phyloP scores from a whole-genome alignment of 2,888 invertebrate genomes.

The Hofmannophila pseudospretella region DNA sequence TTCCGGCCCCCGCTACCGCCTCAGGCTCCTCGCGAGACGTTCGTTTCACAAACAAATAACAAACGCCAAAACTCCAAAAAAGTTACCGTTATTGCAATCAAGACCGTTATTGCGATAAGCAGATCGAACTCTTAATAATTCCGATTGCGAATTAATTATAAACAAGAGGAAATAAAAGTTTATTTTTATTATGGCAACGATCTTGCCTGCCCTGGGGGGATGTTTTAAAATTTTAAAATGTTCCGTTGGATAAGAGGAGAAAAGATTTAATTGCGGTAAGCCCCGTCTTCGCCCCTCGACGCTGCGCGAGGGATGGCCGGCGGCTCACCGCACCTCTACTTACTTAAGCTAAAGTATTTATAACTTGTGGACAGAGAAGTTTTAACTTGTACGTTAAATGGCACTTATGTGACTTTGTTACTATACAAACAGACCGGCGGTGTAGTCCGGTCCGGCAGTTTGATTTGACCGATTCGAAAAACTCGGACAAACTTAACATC shows the following conservation, averaged over 20 bases:
- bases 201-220: constrained; percentile 35
- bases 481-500: no score
- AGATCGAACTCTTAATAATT: no score
- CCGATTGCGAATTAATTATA: background rate
- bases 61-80: no score
- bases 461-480: no score
- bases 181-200: constrained; percentile 29
- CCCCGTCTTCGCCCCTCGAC: constrained; percentile 34
- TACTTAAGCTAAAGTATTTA: constrained; percentile 11
- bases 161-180: constrained; percentile 7
- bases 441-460: no score
- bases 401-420: no score
- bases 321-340: background rate
- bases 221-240: constrained; percentile 51
- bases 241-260: constrained; percentile 34
- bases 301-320: constrained; percentile 4
- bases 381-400: background rate
- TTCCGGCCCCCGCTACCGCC: no score
- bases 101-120: no score
- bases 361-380: background rate
- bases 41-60: no score
- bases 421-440: no score
- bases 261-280: constrained; percentile 61
- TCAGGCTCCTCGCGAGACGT: no score
- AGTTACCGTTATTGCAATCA: no score